Evolutionary conservation across 2,797 vertebrate species (phyloP).

Genomic region (Emydoidea blandingii): DNA sequence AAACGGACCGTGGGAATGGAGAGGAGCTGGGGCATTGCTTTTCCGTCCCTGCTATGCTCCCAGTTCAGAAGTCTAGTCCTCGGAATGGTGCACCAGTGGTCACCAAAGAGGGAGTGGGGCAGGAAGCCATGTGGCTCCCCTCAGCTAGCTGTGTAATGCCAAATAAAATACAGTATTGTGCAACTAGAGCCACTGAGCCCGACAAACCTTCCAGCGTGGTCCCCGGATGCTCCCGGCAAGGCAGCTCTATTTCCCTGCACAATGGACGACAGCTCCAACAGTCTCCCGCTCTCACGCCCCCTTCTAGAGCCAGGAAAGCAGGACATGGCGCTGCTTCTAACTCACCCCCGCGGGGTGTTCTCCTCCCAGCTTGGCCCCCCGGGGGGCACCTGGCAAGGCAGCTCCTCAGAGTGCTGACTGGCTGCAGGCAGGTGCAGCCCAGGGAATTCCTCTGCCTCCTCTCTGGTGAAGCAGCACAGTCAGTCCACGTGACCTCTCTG

Average conservation of each 20-base stretch:
- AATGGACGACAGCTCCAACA: background rate
- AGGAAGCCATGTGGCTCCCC: background rate
- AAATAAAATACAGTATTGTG: background rate
- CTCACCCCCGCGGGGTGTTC: background rate
- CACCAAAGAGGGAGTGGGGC: constrained; percentile 20
- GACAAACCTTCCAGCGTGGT: background rate
- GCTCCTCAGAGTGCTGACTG: background rate
- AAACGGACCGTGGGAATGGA: background rate
- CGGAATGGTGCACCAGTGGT: constrained; percentile 43
- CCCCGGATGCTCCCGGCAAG: background rate
- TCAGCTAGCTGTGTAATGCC: background rate
- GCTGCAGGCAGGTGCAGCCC: background rate
- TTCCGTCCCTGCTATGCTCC: background rate
- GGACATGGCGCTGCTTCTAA: background rate
- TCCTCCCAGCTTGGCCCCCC: fast-evolving
- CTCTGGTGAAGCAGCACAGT: background rate
- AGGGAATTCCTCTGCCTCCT: background rate
- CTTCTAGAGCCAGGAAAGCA: background rate
- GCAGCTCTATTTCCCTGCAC: background rate
- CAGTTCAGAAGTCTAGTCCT: constrained; percentile 25
- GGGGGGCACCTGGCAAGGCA: background rate
- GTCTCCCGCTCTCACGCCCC: background rate
- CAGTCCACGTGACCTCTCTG: background rate
- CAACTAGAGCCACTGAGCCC: background rate
- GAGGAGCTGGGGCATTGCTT: constrained; percentile 1